These are phyloP conservation scores for Catajapyx aquilonaris DNA, from an alignment of 1,140 invertebrate species.

Conservation along the genomic window DNA sequence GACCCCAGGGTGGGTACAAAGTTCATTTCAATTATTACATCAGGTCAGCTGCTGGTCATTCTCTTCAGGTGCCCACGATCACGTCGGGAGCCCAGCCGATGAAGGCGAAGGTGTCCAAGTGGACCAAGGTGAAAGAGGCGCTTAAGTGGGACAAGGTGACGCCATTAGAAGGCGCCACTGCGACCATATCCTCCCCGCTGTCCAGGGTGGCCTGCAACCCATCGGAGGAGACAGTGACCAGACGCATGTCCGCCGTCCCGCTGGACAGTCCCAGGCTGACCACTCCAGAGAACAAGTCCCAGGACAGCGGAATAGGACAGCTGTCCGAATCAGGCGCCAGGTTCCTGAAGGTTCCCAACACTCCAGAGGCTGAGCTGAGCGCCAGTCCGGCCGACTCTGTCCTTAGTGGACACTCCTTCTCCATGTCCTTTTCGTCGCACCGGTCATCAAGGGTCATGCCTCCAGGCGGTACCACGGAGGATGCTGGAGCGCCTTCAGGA, in stretches of 20 bases:
- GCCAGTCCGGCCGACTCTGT: constrained; percentile 28
- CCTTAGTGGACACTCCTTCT: constrained; percentile 19
- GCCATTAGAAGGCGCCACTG: too few species aligned
- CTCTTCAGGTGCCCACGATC: neutral
- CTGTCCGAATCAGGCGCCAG: constrained; percentile 18
- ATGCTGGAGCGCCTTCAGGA: constrained; percentile 1
- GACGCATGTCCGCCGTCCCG: too few species aligned
- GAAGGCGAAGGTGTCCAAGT: constrained; percentile 42
- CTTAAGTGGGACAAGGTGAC: constrained; percentile 50
- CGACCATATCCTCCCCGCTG: too few species aligned
- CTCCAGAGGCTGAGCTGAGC: constrained; percentile 11
- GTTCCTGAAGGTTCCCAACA: constrained; percentile 24
- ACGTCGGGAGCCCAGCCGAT: constrained; percentile 3
- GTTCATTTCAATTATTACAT: neutral
- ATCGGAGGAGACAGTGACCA: too few species aligned
- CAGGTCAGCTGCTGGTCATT: neutral
- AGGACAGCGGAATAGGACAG: constrained; percentile 19
- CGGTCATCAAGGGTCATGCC: neutral
- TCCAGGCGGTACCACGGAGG: too few species aligned
- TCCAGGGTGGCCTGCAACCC: too few species aligned
- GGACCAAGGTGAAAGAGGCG: constrained; percentile 62
- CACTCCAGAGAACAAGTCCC: constrained; percentile 19
- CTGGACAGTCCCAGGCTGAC: too few species aligned
- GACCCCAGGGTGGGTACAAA: neutral
- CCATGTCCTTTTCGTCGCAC: constrained; percentile 1